Percentiles rank a stretch among this genome's conserved stretches.
Conservation (phyloP, 2,797 vertebrate genomes). For the Psittacula echo region DNA sequence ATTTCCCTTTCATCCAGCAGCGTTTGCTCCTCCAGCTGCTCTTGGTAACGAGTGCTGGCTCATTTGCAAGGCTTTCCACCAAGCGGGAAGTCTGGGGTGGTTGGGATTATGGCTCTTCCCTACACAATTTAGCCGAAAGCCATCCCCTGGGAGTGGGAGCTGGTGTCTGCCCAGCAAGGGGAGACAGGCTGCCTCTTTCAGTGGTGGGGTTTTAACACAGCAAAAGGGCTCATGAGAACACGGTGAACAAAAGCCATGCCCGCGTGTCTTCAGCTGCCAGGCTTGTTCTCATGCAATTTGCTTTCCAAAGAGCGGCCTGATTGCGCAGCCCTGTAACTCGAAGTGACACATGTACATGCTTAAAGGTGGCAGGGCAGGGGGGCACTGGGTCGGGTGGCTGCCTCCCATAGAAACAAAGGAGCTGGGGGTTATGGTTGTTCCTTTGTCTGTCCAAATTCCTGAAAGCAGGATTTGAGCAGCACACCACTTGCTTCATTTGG, state of each 20-base stretch:
- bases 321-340: background rate
- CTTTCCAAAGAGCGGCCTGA: background rate
- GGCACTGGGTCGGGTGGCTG: background rate
- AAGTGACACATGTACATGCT: background rate
- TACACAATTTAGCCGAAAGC: background rate
- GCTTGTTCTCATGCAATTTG: background rate
- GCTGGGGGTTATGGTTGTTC: background rate
- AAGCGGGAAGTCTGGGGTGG: background rate
- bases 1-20: conserved; percentile 5
- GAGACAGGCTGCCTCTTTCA: background rate
- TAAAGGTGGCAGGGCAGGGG: background rate
- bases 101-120: background rate
- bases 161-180: rapidly evolving
- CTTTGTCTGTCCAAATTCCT: background rate
- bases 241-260: background rate
- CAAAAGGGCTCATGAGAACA: background rate
- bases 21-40: conserved; percentile 15
- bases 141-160: background rate
- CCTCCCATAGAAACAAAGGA: background rate
- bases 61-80: background rate
- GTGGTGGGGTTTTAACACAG: background rate
- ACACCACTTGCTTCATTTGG: background rate
- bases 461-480: background rate
- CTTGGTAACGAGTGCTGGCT: background rate
- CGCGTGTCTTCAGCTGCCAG: background rate